Evolutionary conservation across 2,113 vertebrate genomes (phyloP).

Genomic region (Cochlearius cochlearius): DNA sequence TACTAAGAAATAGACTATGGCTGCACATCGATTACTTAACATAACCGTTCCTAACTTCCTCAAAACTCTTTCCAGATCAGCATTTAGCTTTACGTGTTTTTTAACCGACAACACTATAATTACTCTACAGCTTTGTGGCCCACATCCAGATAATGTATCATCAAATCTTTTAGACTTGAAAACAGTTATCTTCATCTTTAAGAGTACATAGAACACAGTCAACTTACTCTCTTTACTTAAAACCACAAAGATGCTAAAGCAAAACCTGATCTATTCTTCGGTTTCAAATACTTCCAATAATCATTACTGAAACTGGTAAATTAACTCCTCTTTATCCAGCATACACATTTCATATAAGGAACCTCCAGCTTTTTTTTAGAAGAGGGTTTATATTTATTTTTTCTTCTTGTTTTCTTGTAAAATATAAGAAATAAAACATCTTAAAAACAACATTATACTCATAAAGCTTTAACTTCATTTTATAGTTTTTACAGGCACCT

Average conservation of each 20-base stretch:
- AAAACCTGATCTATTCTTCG: not conserved
- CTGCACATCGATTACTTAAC: not conserved
- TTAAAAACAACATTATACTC: not conserved
- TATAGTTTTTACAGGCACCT: not conserved
- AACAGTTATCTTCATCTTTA: not conserved
- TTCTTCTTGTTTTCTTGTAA: not conserved
- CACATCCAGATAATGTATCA: not conserved
- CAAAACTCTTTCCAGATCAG: not conserved
- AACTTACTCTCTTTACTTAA: not conserved
- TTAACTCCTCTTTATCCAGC: not conserved
- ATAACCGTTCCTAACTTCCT: not conserved
- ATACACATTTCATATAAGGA: not conserved
- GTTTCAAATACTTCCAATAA: not conserved
- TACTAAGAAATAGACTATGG: not conserved
- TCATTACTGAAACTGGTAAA: not conserved
- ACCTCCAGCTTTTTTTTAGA: not conserved
- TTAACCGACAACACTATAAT: not conserved
- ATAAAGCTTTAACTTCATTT: not conserved
- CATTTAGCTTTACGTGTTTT: not conserved
- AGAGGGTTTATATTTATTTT: not conserved
- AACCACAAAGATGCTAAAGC: not conserved
- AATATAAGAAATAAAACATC: not conserved
- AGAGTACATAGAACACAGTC: not conserved
- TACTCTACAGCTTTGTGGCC: not conserved
- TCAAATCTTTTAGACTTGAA: not conserved